A percentile compares a stretch with the other conserved stretches of the same genome.
phyloP scores from a whole-genome alignment of 2,888 invertebrate species.

The Agriotes lineatus region DNA sequence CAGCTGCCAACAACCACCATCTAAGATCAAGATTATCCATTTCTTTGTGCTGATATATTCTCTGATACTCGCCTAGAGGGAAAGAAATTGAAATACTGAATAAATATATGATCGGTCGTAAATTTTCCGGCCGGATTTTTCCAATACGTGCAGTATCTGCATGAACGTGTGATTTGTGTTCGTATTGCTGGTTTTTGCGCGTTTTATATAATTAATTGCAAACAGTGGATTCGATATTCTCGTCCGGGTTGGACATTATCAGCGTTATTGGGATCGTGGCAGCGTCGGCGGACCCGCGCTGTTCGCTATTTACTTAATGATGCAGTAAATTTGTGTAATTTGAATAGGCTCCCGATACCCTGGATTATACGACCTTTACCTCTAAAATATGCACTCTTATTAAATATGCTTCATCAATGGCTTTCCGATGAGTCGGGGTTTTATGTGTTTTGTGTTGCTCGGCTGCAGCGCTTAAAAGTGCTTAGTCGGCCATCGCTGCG shows the following conservation, averaged over 20 bases:
- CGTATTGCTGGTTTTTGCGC: slow-evolving; percentile 54
- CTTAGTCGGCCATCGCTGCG: slow-evolving; percentile 18
- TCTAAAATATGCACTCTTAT: slow-evolving; percentile 35
- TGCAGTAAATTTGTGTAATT: slow-evolving; percentile 62
- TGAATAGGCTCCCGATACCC: slow-evolving; percentile 47
- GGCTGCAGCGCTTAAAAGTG: slow-evolving; percentile 23
- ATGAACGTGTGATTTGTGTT: slow-evolving; percentile 59
- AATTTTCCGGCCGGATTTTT: slow-evolving; percentile 59
- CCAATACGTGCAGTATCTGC: slow-evolving; percentile 57
- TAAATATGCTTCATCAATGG: slow-evolving; percentile 28
- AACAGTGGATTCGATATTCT: slow-evolving; percentile 58
- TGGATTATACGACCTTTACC: slow-evolving; percentile 37
- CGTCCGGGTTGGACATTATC: slow-evolving; percentile 58
- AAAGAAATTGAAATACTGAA: slow-evolving; percentile 62
- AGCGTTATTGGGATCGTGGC: slow-evolving; percentile 57
- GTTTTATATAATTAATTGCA: slow-evolving; percentile 58
- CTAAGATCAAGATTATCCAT: slow-evolving; percentile 60
- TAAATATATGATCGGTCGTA: slow-evolving; percentile 62
- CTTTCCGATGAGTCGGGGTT: slow-evolving; percentile 13
- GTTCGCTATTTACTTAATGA: slow-evolving; percentile 62
- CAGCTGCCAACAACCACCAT: slow-evolving; percentile 55
- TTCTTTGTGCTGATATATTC: slow-evolving; percentile 58
- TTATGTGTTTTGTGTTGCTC: slow-evolving; percentile 9
- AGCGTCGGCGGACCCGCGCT: slow-evolving; percentile 44
- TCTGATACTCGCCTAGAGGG: slow-evolving; percentile 54